Evolutionary conservation across 1,140 invertebrate species (phyloP).

Genomic region (Rhyacophila brunnea): DNA sequence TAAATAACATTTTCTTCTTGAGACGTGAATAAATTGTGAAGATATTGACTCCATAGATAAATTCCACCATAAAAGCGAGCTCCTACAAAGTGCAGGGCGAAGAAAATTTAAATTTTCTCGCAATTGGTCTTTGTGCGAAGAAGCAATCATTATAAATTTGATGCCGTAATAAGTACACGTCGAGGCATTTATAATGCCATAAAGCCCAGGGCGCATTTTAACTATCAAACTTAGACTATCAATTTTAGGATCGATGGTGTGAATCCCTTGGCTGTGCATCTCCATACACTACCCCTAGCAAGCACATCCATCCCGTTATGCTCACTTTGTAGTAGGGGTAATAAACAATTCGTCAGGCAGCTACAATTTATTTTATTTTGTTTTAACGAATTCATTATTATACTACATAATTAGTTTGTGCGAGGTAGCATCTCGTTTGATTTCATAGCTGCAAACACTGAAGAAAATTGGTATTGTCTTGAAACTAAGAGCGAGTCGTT

Average conservation of each 20-base stretch:
- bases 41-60: conserved; percentile 1
- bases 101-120: conserved; percentile 32
- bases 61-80: not conserved
- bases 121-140: conserved; percentile 31
- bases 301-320: no score
- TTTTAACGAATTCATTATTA: no score
- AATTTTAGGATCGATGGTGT: conserved; percentile 27
- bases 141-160: conserved; percentile 36
- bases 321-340: no score
- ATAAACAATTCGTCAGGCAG: no score
- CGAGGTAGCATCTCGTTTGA: no score
- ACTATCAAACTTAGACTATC: conserved; percentile 36
- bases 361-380: no score
- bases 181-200: conserved; percentile 33
- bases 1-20: no score
- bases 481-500: no score
- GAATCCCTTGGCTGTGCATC: conserved; percentile 7
- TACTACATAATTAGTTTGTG: no score
- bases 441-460: no score
- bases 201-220: conserved; percentile 33
- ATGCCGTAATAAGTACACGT: conserved; percentile 28
- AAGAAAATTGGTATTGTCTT: no score
- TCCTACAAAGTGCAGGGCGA: no score
- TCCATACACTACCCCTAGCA: not conserved
- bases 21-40: not conserved